phyloP scores from a whole-genome alignment of 2,113 vertebrate species.

The Perccottus glenii region DNA sequence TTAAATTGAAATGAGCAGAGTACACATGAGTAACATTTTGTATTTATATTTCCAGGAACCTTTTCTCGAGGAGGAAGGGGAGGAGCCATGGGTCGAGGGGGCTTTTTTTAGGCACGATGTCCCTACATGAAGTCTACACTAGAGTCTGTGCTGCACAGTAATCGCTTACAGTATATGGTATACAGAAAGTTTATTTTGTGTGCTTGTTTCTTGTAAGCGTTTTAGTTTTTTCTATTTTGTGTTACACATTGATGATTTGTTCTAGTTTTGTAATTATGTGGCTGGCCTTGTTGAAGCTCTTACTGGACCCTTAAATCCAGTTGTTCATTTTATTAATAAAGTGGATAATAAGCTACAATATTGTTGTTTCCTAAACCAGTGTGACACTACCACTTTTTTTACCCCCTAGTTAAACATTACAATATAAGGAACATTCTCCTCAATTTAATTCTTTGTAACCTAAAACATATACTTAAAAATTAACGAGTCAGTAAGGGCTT shows the following conservation, averaged over 20 bases:
- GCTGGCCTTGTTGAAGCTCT: conserved; percentile 4
- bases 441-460: no score
- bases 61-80: conserved; percentile 63
- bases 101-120: conserved; percentile 35
- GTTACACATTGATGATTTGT: not conserved
- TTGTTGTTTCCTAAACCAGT: not conserved
- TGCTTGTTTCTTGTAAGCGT: not conserved
- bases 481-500: no score
- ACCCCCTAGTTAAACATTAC: no score
- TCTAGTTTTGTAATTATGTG: conserved; percentile 29
- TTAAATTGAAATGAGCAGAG: conserved; percentile 30
- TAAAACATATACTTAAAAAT: no score
- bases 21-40: not conserved
- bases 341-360: conserved; percentile 7
- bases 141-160: not conserved
- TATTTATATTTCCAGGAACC: conserved; percentile 34
- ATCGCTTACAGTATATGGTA: not conserved
- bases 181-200: conserved; percentile 4
- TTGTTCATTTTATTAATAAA: conserved; percentile 65
- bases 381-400: not conserved
- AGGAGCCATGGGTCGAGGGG: conserved; percentile 64
- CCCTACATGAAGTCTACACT: not conserved
- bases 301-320: not conserved
- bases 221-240: conserved; percentile 20
- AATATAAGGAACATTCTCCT: no score